Base-by-base conservation (phyloP, 2,888 invertebrate species). In the Hyposoter didymator region DNA sequence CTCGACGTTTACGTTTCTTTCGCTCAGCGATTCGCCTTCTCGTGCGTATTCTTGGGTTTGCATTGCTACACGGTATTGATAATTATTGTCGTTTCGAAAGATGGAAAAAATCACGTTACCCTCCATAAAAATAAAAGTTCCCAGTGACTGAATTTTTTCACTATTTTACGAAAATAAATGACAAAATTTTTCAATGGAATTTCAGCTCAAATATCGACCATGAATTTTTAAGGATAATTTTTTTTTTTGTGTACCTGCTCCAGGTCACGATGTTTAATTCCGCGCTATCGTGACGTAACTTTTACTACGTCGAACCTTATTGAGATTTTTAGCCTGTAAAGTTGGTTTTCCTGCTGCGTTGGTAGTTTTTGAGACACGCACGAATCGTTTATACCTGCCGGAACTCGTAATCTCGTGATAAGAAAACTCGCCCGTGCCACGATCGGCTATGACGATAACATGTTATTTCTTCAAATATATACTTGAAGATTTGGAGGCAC, bases 1-100 rank as follows among this genome's bases (percentile, higher is more conserved):
- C 86, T 85, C 79, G 78, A 88, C 86, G 88, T 87, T 88, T 89
- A 87, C 89, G 89, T 89, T 87, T 89, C 87, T 82, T 72, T 84
- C 87, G 76, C 82, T 84, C 84, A 45, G 76, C 76, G 19, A 82
- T 72, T 69, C 78, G 67, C 70, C 62, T 74, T 78, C 62, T 49
- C 67, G 76, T 66, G 73, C 78, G 66, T 43, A 76, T n/a, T 17
- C 52, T 17, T 35, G 39, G 35, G 8, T 67, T 19, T 55, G 66
- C 28, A 22, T 52, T 14, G 39, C 19, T 28, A 32, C 17, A 49
- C 19, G 17, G 10, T 39, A 32, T 49, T 52, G 67, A 69, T 69
- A 28, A 69, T 66, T 55, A 72, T 78, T 55, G 55, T 81, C 78
- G 78, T 84, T 69, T 84, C 69, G 43, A 66, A 84, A 74, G 74